phyloP scores from a whole-genome alignment of 2,797 vertebrate genomes.

The Lemur catta region DNA sequence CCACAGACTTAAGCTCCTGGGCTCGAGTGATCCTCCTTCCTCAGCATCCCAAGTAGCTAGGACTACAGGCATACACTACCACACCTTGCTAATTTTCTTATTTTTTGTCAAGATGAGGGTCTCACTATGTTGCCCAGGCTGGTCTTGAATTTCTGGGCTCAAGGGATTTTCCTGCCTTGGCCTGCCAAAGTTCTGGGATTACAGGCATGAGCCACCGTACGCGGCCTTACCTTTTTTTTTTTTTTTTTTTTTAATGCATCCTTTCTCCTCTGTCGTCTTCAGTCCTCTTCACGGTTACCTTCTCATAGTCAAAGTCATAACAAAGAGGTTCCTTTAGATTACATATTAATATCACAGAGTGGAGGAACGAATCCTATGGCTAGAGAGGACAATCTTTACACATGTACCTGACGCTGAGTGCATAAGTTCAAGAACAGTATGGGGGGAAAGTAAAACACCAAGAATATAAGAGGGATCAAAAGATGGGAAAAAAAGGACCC shows the following conservation, averaged over 20 bases:
- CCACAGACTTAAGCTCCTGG: background rate
- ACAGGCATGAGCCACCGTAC: background rate
- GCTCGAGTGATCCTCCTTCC: background rate
- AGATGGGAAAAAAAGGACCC: background rate
- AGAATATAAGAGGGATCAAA: background rate
- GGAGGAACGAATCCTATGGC: background rate
- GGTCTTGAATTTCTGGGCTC: background rate
- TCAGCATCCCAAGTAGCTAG: background rate
- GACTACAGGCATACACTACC: background rate
- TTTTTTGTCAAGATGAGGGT: background rate
- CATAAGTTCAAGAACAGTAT: background rate
- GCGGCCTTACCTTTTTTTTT: background rate
- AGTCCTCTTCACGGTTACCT: background rate
- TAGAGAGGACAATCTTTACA: background rate
- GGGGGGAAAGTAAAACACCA: background rate
- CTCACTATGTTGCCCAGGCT: background rate
- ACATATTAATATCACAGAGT: background rate
- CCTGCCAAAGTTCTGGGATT: background rate
- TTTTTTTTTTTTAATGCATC: background rate
- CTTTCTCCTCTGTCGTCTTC: background rate
- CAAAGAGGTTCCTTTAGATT: background rate
- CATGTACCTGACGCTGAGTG: background rate
- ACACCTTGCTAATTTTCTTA: background rate
- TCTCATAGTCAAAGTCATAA: background rate
- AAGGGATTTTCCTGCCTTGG: background rate